phyloP scores from a whole-genome alignment of 2,888 invertebrate genomes.

The Barypeithes pellucidus region DNA sequence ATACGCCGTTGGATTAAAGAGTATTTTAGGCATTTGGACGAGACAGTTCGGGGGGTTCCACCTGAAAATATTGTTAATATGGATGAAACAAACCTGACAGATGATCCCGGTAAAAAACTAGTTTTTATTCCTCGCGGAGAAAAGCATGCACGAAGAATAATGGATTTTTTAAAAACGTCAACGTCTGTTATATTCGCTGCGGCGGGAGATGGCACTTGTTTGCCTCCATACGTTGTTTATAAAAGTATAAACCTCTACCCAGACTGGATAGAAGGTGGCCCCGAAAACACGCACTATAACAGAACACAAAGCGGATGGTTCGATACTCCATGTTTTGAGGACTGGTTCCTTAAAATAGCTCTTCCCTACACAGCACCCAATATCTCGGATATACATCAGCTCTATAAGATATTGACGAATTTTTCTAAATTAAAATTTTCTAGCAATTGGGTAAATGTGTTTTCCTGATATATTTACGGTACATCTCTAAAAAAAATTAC shows the following conservation, averaged over 20 bases:
- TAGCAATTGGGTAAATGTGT: too few relatives aligned
- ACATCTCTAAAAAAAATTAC: too few relatives aligned
- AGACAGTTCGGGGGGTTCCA: not conserved
- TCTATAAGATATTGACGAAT: too few relatives aligned
- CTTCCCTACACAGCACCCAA: too few relatives aligned
- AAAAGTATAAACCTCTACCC: not conserved
- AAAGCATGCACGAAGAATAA: slow-evolving; percentile 4
- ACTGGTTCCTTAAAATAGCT: slow-evolving; percentile 6
- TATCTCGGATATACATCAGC: too few relatives aligned
- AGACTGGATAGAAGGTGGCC: slow-evolving; percentile 5
- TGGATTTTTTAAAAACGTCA: not conserved
- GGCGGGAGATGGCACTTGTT: slow-evolving; percentile 1
- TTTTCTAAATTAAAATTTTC: too few relatives aligned
- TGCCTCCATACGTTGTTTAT: not conserved
- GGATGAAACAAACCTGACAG: slow-evolving; percentile 3
- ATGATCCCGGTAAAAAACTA: slow-evolving; percentile 2
- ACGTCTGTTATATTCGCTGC: slow-evolving; percentile 2
- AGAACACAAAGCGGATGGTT: slow-evolving; percentile 3
- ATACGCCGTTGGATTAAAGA: too few relatives aligned
- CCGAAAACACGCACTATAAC: slow-evolving; percentile 2
- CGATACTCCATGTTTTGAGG: slow-evolving; percentile 2
- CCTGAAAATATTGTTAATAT: slow-evolving; percentile 7
- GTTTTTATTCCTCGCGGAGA: slow-evolving; percentile 2
- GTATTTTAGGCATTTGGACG: not conserved
- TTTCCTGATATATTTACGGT: too few relatives aligned